Base-by-base conservation (phyloP, 2,888 invertebrate genomes). In the Morpho deidamia region DNA sequence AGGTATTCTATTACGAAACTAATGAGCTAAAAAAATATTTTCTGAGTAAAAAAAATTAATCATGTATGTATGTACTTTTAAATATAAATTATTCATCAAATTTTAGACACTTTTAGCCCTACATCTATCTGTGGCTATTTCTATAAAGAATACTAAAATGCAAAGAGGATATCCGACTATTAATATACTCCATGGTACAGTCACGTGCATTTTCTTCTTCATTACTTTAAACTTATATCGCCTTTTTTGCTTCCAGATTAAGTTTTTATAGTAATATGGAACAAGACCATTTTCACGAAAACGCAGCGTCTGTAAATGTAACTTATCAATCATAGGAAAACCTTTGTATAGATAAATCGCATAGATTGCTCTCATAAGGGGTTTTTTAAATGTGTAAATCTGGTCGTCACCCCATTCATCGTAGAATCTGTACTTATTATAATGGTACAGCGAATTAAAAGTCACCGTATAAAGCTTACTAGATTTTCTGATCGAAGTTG, bases 281-380 rank as follows among this genome's bases (percentile, higher is more conserved):
- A 50, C 32, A 4, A 53, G 38, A 10, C 53, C 53, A 34, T 11
- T 44, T 12, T 53, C 81, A 39, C 71, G 64, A 8, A 83, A 45
- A 2, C 66, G 59, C 0, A 82, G 56, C 1, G 70, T 59, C 3
- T 64, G 57, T 1, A 37, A 7, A 11, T 72, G 61, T 7, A 82
- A 47, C 8, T 59, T 62, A 0, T 69, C 51, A 0, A 55, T 7
- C 37, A 74, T 54, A 2, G 82, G 83, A 53, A 83, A 83, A 0
- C 83, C 84, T 59, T 82, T 83, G 46, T 77, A 73, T 7, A 78
- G 61, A 39, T 71, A 83, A 11, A 77, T 72, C 1, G 71, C 70
- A 44, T 76, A 81, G 3, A 80, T 66, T 2, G 76, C 51, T 49
- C 76, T 77, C 7, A 66, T 65, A 7, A 71, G 60, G 0, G 78